Base-by-base conservation (phyloP, 2,113 vertebrate species). In the Ctenodactylus gundi region DNA sequence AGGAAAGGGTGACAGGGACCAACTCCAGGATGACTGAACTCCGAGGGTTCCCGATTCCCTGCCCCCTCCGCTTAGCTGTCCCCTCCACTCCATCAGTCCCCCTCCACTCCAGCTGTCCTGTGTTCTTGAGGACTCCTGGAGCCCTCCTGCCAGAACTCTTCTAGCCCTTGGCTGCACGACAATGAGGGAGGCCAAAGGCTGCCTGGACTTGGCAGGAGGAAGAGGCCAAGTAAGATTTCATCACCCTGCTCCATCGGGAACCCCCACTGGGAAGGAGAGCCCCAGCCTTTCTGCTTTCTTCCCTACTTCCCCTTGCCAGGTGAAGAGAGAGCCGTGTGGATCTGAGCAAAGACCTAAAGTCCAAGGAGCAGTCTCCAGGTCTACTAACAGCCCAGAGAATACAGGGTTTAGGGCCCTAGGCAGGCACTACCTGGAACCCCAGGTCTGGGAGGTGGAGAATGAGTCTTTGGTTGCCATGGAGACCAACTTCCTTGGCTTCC, bases 321-420 rank as follows among this genome's bases (percentile, higher is more conserved):
- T 67, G 39, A 29, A 17, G 72, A 93, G 81, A 75, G 23, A 87
- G n/a, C 80, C 75, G 68, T 31, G 20, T 81, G 57, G 70, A 81
- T 93, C 88, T 93, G 89, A 91, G 70, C 67, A 85, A 68, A 89
- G 75, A 85, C 39, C 92, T 3, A 29, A 95, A 93, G 93, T 97
- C 94, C 96, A 97, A 82, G 65, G 93, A 95, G 29, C 93, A 68
- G 44, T 13, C 4, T 95, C 67, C 87, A 64, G 10, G 60, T 86
- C 64, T 64, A 77, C 91, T 91, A 94, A 77, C 81, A 68, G 76
- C 80, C n/a, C 84, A 84, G 96, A 96, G 67, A 96, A 96, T 97
- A 67, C 95, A 68, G 77, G 29, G 84, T 44, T 89, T 93, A 87
- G 36, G 68, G 76, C 72, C 53, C 8, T 13, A 29, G 58, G 88